Base-by-base conservation (phyloP, 2,888 invertebrate species). In the Metellina segmentata region DNA sequence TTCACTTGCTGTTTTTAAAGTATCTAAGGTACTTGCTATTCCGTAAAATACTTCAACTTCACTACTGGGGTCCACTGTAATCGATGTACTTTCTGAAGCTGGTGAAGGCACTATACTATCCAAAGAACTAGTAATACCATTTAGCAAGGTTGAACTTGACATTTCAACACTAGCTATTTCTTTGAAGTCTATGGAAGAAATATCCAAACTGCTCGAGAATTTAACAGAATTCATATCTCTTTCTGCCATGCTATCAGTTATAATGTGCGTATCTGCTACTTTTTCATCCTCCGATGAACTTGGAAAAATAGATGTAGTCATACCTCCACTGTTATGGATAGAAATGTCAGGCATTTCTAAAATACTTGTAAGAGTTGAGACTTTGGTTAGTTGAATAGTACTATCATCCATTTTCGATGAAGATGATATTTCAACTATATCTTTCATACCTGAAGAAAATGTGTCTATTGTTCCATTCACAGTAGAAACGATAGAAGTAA, bases 41-140 rank as follows among this genome's bases (percentile, higher is more conserved):
- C 90, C 90, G 16, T 85, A 75, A 52, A 85, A 90, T 34, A 90
- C 69, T 85, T 85, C 75, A 20, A 90, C 85, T 16, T 85, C 52
- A 19, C 72, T 90, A 8, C 13, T 70, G 20, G 7, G 6, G 51
- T 89, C 77, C 4, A 7, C 6, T 34, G 71, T 13, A 13, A 8
- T 13, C 6, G 70, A 51, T 20, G 52, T 11, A 34, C 1, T 72
- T 72, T 52, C 13, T 19, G 82, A 83, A 13, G 6, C 13, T 2
- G 9, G 4, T 61, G 61, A 61, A 61, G 61, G 61, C 16, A 9
- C 61, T 61, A 61, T 61, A 16, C 34, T 34, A 34, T 61, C 16
- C 9, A 61, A 0, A 7, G 61, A 61, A 16, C 11, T 61, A 0
- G 34, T 34, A 34, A 34, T 34, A 2, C 34, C 34, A 34, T 34